Base-by-base conservation (phyloP, 2,888 invertebrate species). In the Dicycla oo region DNA sequence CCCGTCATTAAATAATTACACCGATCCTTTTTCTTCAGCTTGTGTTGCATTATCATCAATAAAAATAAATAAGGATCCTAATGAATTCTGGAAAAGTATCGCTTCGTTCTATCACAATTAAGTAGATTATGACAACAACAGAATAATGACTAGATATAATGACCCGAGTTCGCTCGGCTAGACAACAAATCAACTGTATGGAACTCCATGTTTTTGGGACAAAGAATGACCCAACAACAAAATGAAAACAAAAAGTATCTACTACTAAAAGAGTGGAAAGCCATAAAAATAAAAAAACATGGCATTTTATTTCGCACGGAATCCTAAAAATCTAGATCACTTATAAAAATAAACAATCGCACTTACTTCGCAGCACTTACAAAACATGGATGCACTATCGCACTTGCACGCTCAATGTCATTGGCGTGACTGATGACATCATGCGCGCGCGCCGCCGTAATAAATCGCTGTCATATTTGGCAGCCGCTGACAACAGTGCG, bases 361-460 rank as follows among this genome's bases (percentile, higher is more conserved):
- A 72, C 65, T 75, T 30, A 69, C 73, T 81, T 72, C 65, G 56
- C 73, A 76, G 62, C 56, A 60, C 45, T 69, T 58, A 57, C 64
- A 78, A 23, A 63, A 73, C 64, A 80, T 69, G 10, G 8, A 40
- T 69, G 74, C 66, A 71, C 60, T 61, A 73, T 53, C 62, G 30
- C 67, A 70, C 47, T 51, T 49, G 30, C 60, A 65, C 75, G 43
- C 58, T 78, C 85, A 83, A 85, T 85, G 78, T 82, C 75, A 83
- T 54, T 60, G 57, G 60, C 61, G 45, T 53, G 56, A 51, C 60
- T 62, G 57, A 73, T 85, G 83, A 82, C 81, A 67, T 80, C 78
- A 82, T 60, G 64, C 54, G 63, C 66, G 0, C 38, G 70, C 57
- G 51, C 57, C 49, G 15, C 13, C 57, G 57, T 43, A 54, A 83